phyloP scores from a whole-genome alignment of 2,888 invertebrate genomes.

The Fragum whitleyi region DNA sequence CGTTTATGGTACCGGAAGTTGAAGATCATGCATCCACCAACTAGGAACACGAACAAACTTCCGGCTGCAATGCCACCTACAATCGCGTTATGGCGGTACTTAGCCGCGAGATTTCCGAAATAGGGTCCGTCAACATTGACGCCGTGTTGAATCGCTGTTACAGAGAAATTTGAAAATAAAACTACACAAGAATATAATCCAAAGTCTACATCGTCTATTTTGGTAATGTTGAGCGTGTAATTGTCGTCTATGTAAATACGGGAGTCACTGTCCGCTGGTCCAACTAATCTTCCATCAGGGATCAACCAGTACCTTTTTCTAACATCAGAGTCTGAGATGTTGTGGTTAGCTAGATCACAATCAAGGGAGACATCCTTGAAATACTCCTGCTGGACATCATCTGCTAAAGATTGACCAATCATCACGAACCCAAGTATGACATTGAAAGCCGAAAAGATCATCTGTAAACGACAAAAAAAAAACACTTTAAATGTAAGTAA shows the following conservation, averaged over 20 bases:
- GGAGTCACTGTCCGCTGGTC: conserved; percentile 11
- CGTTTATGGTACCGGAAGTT: conserved; percentile 68
- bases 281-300: conserved; percentile 51
- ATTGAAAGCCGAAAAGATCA: background rate
- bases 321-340: conserved; percentile 32
- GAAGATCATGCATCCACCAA: conserved; percentile 70
- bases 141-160: conserved; percentile 66
- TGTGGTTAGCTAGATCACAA: conserved; percentile 51
- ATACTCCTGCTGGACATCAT: conserved; percentile 53
- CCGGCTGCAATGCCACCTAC: conserved; percentile 78
- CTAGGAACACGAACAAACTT: conserved; percentile 65
- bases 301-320: conserved; percentile 60
- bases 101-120: conserved; percentile 68
- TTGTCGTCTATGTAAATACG: conserved; percentile 21
- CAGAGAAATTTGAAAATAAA: conserved; percentile 43
- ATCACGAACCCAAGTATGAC: background rate
- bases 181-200: conserved; percentile 74
- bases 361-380: conserved; percentile 47
- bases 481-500: too few relatives aligned
- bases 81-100: conserved; percentile 74
- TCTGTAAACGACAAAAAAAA: conserved; percentile 17
- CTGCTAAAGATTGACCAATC: background rate
- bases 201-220: conserved; percentile 73
- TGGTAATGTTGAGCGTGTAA: conserved; percentile 60
- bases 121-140: conserved; percentile 76